phyloP scores from a whole-genome alignment of 1,140 invertebrate genomes.

The Hylaeus volcanicus region DNA sequence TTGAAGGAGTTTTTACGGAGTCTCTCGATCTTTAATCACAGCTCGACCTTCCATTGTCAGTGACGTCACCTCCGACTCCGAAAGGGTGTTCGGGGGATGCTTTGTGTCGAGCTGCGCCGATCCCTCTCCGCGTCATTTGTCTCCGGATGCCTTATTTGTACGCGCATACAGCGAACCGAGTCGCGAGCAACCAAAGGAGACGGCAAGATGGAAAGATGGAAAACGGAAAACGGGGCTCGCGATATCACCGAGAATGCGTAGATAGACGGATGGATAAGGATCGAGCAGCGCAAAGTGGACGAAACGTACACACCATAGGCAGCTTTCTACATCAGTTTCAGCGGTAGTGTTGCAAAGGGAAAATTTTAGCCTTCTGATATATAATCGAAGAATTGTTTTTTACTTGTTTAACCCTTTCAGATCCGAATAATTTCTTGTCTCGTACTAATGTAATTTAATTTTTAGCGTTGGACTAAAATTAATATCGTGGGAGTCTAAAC shows the following conservation, averaged over 20 bases:
- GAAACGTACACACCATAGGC: neutral
- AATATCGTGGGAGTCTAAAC: no score
- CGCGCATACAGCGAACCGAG: conserved; percentile 32
- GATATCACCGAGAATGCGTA: neutral
- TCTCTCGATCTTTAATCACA: conserved; percentile 80
- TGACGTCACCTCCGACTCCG: conserved; percentile 76
- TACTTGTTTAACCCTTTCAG: no score
- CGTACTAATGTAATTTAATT: no score
- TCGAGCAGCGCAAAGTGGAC: no score
- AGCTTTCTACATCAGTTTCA: no score
- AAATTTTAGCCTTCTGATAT: no score
- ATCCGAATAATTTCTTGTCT: no score
- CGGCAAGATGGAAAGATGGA: neutral
- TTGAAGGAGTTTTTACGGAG: conserved; percentile 78
- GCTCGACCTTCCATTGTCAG: conserved; percentile 79
- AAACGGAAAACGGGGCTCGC: neutral
- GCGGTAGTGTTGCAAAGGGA: no score
- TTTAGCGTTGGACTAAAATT: no score
- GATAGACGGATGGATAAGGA: no score
- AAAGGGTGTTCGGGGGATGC: conserved; percentile 73
- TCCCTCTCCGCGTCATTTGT: conserved; percentile 77
- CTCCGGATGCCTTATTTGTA: conserved; percentile 74
- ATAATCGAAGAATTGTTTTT: no score
- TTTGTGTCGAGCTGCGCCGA: conserved; percentile 73
- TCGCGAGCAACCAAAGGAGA: neutral